phyloP scores from a whole-genome alignment of 2,888 invertebrate genomes.

The Sinohyriopsis cumingii region DNA sequence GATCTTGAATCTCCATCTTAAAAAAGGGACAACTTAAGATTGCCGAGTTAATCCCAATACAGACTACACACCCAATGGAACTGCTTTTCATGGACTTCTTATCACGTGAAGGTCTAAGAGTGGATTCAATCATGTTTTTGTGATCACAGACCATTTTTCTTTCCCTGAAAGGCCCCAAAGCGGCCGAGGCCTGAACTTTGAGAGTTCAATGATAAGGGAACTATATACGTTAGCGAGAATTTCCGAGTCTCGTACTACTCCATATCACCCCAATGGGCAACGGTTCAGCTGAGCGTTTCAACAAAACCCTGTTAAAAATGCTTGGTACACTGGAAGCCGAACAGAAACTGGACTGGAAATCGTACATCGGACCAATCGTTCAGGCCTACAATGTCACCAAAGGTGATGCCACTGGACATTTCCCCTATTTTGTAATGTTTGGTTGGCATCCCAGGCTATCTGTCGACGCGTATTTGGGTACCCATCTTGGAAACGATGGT shows the following conservation, averaged over 20 bases:
- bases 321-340: constrained; percentile 14
- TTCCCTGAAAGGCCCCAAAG: constrained; percentile 17
- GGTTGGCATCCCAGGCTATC: constrained; percentile 14
- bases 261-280: constrained; percentile 21
- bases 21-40: not conserved
- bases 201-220: constrained; percentile 19
- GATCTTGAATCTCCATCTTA: not conserved
- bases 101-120: constrained; percentile 17
- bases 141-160: constrained; percentile 20
- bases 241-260: constrained; percentile 19
- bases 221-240: constrained; percentile 3
- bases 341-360: constrained; percentile 13
- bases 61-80: constrained; percentile 17
- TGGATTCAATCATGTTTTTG: constrained; percentile 13
- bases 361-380: constrained; percentile 9
- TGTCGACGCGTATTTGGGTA: constrained; percentile 10
- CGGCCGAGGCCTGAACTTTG: constrained; percentile 23
- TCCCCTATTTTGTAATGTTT: constrained; percentile 19
- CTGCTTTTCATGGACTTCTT: constrained; percentile 28
- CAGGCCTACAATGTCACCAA: constrained; percentile 17
- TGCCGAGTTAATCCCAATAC: constrained; percentile 11
- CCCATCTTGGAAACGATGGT: not conserved
- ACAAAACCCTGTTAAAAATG: constrained; percentile 18
- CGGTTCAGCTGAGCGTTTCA: constrained; percentile 19
- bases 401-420: constrained; percentile 12